These are phyloP conservation scores for Hyperoplus lanceolatus DNA, from an alignment of 2,797 vertebrate genomes.

Conservation along the genomic window DNA sequence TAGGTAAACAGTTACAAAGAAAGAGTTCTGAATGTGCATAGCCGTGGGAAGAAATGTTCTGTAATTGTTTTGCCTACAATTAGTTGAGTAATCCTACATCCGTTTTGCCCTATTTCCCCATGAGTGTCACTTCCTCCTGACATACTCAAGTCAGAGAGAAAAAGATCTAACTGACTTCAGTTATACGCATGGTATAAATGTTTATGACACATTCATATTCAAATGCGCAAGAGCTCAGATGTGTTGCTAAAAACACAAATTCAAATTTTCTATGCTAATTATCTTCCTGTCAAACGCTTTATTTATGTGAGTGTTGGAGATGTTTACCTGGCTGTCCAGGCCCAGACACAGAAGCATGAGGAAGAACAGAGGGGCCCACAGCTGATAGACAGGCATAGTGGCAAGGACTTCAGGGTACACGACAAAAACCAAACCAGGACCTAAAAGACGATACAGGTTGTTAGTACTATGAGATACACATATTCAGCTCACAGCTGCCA, in stretches of 20 bases:
- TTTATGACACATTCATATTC: background rate
- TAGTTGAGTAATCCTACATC: background rate
- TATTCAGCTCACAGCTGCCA: too few relatives aligned
- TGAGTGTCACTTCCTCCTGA: background rate
- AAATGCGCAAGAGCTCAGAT: background rate
- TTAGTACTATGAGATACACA: background rate
- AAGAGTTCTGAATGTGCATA: background rate
- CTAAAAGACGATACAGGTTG: constrained; percentile 60
- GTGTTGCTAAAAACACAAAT: background rate
- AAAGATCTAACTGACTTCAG: background rate
- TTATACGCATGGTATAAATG: background rate
- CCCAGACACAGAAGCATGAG: constrained; percentile 86
- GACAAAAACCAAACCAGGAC: constrained; percentile 87
- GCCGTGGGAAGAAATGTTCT: background rate
- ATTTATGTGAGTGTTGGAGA: background rate
- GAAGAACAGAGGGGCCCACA: constrained; percentile 86
- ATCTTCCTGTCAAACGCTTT: background rate
- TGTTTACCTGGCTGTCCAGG: constrained; percentile 85
- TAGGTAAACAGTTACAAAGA: constrained; percentile 10
- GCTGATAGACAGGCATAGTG: constrained; percentile 80
- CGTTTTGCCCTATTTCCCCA: background rate
- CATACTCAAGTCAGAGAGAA: background rate
- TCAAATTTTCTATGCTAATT: background rate
- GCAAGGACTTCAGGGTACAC: constrained; percentile 87
- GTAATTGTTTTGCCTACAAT: constrained; percentile 3